A percentile compares a stretch with the other conserved stretches of the same genome.
Evolutionary conservation across 1,140 invertebrate species (phyloP).

Genomic region (Hyles euphorbiae): DNA sequence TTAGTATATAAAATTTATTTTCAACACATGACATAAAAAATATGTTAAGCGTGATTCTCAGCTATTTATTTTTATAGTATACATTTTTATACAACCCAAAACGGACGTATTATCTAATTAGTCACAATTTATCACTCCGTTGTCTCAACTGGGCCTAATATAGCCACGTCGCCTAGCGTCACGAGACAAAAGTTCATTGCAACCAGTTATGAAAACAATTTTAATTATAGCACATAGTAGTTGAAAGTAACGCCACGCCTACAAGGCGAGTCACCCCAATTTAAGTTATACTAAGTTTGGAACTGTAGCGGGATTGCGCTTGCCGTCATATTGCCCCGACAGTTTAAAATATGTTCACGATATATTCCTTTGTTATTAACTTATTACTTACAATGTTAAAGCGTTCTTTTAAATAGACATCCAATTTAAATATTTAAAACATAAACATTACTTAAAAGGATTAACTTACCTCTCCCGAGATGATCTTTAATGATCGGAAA

Average conservation of each 20-base stretch:
- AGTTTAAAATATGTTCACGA: constrained; percentile 62
- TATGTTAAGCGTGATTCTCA: too few species aligned
- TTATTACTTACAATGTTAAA: constrained; percentile 2
- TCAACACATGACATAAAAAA: too few species aligned
- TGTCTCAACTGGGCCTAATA: too few species aligned
- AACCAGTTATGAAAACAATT: constrained; percentile 12
- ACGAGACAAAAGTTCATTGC: constrained; percentile 2
- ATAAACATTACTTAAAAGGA: background rate
- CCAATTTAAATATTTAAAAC: background rate
- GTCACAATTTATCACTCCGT: too few species aligned
- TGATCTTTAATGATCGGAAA: too few species aligned
- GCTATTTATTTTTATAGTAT: too few species aligned
- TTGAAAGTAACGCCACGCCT: constrained; percentile 10
- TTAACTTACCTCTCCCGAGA: too few species aligned
- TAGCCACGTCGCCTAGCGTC: too few species aligned
- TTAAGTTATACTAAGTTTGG: constrained; percentile 49
- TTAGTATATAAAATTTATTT: too few species aligned
- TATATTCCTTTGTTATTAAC: constrained; percentile 18
- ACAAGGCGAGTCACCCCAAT: constrained; percentile 57
- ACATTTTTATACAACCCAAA: too few species aligned
- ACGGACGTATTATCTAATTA: too few species aligned
- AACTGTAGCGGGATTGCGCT: constrained; percentile 24
- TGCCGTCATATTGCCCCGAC: constrained; percentile 62
- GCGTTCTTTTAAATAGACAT: constrained; percentile 3
- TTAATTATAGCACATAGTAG: constrained; percentile 26